Base-by-base conservation (phyloP, 2,797 vertebrate genomes). In the Melanotaenia maccullochi region DNA sequence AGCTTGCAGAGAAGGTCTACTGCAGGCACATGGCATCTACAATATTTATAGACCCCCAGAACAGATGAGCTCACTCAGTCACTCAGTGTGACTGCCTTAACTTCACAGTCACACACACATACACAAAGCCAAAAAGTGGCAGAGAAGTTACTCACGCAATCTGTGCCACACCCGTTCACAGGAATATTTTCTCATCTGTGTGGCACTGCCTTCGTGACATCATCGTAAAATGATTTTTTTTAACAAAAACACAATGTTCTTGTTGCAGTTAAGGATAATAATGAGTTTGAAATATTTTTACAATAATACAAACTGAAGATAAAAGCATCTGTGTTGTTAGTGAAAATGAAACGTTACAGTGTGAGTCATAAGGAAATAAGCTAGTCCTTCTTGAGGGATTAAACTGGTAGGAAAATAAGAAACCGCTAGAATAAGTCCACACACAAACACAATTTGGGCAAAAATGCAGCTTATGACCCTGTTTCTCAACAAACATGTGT, bases 41-140 rank as follows among this genome's bases (percentile, higher is more conserved):
- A 95, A 94, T 94, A 94, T 95, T 95, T 94, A 95, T 94, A 90
- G 91, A 84, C 73, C 79, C 82, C 73, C 64, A 87, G 83, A 90
- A 92, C 90, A 89, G 87, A 93, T 92, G 91, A 93, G 87, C 90
- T 91, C 90, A 91, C 88, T 90, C 89, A 89, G 84, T 90, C 88
- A 89, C 82, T 87, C 78, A 64, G 76, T 84, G 83, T 82, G 89
- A 86, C 88, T 84, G 77, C 65, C 77, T 79, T 65, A 69, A 82
- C 89, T 78, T 82, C 69, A 64, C 63, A 65, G 60, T 71, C 73
- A 66, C 76, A 57, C 76, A 57, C 56, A 78, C 47, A 71, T 64
- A 63, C 44, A 68, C 68, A 78, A 9, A 64, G 42, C 22, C 30
- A 75, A 85, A 74, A 85, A 76, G 86, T 83, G 55, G 79, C 76